These are phyloP conservation scores for Amniataba percoides DNA, from an alignment of 2,797 vertebrate genomes.

Conservation along the genomic window DNA sequence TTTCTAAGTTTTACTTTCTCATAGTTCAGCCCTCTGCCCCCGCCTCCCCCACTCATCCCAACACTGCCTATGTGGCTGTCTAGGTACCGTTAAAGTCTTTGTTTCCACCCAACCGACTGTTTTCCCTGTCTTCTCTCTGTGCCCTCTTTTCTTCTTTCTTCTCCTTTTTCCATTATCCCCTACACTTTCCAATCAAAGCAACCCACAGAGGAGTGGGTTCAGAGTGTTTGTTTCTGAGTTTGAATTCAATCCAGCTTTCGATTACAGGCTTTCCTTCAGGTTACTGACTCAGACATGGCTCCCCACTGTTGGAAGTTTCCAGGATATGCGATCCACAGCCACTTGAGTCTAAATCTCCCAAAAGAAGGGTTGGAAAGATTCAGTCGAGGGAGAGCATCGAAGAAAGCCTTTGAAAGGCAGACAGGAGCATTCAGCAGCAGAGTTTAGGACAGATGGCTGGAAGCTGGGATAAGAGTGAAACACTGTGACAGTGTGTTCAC, in stretches of 20 bases:
- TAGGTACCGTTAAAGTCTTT: conserved; percentile 23
- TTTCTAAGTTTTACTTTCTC: conserved; percentile 21
- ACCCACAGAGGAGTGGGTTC: conserved; percentile 29
- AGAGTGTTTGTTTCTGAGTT: conserved; percentile 30
- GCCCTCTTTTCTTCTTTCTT: conserved; percentile 17
- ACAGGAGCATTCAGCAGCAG: background rate
- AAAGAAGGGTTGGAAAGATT: conserved; percentile 30
- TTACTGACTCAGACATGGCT: conserved; percentile 34
- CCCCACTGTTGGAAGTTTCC: conserved; percentile 24
- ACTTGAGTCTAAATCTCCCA: conserved; percentile 25
- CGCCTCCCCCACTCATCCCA: background rate
- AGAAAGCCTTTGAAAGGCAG: conserved; percentile 24
- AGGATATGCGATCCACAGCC: conserved; percentile 16
- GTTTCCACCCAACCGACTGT: conserved; percentile 38
- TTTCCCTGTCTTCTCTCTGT: conserved; percentile 28
- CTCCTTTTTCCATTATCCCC: conserved; percentile 10
- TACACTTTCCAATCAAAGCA: conserved; percentile 31
- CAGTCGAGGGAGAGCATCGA: background rate
- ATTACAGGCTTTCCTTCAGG: conserved; percentile 31
- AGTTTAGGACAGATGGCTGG: conserved; percentile 32
- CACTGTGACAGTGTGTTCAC: conserved; percentile 38
- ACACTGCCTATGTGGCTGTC: conserved; percentile 17
- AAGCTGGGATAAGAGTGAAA: conserved; percentile 23
- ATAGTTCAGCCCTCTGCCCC: conserved; percentile 3
- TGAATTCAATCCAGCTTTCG: conserved; percentile 25